Evolutionary conservation across 2,113 vertebrate species (phyloP), one percentile per base, ranked within the genome.

Genomic region (Paracanthobrama guichenoti): DNA sequence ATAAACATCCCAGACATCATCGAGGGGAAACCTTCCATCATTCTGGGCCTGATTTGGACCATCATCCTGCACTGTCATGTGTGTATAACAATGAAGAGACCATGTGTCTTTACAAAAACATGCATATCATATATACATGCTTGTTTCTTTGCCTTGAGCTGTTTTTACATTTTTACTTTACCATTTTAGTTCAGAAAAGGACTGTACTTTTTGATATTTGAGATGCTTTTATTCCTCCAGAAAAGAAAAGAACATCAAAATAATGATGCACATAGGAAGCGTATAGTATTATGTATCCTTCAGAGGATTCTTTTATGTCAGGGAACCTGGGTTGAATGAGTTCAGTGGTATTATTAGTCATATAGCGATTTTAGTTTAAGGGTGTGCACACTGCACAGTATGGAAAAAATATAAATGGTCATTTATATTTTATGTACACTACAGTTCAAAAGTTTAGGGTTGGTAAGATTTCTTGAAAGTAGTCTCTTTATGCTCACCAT

Each of bases 31-130:
- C 96, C 97, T 31, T 95, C 96, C 85, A 96, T 98, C 90, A 94
- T 97, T 87, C 95, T 99, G 39, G 96, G 97, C 79, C 93, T 99
- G 7, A 93, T 98, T 87, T 99, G 97, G 97, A 96, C 94, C 88
- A 96, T 99, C 91, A 97, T 99, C 88, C 92, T 97, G 86, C 96
- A 96, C 91, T 98, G 96, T 90, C 96, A 98, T 76, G 97, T 98
- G 89, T 95, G 97, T 94, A 88, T 24, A 62, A 82, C 72, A 64
- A 46, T 53, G 42, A 44, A 62, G 66, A 62, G 24, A 20, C n/a
- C 4, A 39, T 35, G 13, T 50, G 26, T 9, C 3, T 73, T 62
- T 18, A 53, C 44, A 22, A 42, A 42, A 74, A 16, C 50, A 31
- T 8, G 22, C 28, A 50, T 18, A 18, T 71, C 11, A 42, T 39